phyloP scores from a whole-genome alignment of 2,797 vertebrate genomes.

The Synaphobranchus kaupii region DNA sequence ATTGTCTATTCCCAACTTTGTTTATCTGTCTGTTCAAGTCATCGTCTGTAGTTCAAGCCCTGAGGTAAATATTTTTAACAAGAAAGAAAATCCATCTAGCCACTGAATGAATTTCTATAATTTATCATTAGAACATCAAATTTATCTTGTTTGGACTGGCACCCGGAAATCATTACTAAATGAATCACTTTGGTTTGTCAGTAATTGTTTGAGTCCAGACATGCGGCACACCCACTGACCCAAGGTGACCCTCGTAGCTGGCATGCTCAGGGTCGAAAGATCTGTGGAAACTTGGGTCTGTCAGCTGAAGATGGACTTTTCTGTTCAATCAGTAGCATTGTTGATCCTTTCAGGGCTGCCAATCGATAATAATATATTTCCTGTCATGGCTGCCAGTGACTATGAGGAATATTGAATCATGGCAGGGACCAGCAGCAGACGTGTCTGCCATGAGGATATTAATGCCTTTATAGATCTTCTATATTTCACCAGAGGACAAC shows the following conservation, averaged over 20 bases:
- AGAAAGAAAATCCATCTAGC: slow-evolving; percentile 4
- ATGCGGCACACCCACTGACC: neutral
- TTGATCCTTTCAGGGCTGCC: neutral
- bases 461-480: slow-evolving; percentile 1
- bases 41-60: neutral
- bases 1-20: neutral
- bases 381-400: neutral
- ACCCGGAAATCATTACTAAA: neutral
- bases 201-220: neutral
- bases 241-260: neutral
- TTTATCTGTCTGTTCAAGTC: neutral
- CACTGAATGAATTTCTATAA: neutral
- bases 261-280: neutral
- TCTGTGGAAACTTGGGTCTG: neutral
- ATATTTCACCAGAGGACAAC: neutral
- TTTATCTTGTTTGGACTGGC: neutral
- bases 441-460: neutral
- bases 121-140: neutral
- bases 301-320: neutral
- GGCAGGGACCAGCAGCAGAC: neutral
- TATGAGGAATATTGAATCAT: neutral
- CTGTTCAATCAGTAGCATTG: neutral
- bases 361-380: slow-evolving; percentile 19
- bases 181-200: neutral
- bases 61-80: neutral